Percentiles rank a stretch among this genome's conserved stretches.
phyloP scores from a whole-genome alignment of 2,113 vertebrate genomes.

The Cavia aperea region DNA sequence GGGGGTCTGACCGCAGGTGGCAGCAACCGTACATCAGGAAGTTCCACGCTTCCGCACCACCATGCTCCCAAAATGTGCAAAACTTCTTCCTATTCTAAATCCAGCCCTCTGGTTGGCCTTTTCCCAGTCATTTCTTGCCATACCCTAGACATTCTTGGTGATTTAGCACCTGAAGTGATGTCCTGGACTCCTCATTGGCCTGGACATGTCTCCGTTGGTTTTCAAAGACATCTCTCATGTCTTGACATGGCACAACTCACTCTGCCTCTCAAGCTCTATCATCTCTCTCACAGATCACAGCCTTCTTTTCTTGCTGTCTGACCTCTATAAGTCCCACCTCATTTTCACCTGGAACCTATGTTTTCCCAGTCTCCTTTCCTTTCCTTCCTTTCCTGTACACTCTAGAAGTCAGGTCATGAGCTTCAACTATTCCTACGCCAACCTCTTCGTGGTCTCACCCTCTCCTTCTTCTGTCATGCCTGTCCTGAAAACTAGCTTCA shows the following conservation, averaged over 20 bases:
- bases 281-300: neutral
- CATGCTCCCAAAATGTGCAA: neutral
- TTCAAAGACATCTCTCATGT: neutral
- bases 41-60: neutral
- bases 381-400: neutral
- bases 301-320: neutral
- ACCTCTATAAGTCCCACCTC: neutral
- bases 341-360: neutral
- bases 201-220: neutral
- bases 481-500: neutral
- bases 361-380: neutral
- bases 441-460: neutral
- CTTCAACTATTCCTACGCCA: neutral
- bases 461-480: neutral
- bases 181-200: neutral
- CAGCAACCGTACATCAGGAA: neutral
- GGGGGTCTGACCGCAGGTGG: neutral
- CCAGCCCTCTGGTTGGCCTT: neutral
- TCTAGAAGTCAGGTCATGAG: neutral
- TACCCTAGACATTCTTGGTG: neutral
- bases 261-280: neutral
- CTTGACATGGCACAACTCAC: neutral
- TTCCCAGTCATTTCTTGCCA: neutral
- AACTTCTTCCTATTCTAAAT: neutral
- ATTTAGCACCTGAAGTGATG: neutral